phyloP scores from a whole-genome alignment of 1,140 invertebrate species.

The Anoplophora glabripennis region DNA sequence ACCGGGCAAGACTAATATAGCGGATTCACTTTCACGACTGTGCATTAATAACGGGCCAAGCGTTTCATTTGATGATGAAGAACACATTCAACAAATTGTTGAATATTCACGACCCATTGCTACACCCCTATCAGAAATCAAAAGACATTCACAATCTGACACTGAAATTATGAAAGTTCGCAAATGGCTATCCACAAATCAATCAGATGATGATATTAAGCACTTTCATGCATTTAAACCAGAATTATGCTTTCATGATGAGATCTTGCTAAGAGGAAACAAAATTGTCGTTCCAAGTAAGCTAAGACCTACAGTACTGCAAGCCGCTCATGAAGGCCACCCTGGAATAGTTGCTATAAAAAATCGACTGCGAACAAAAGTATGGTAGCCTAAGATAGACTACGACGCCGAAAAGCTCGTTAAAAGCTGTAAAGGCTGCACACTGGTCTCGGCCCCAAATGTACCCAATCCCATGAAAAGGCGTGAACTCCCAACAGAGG shows the following conservation, averaged over 20 bases:
- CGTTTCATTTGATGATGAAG: background rate
- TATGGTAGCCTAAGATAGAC: constrained; percentile 56
- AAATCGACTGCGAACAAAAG: constrained; percentile 51
- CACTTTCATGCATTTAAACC: no score
- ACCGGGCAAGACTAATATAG: no score
- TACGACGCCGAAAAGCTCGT: constrained; percentile 49
- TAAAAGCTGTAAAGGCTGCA: constrained; percentile 51
- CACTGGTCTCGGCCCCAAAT: constrained; percentile 31
- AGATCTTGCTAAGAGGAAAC: constrained; percentile 3
- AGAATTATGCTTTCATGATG: no score
- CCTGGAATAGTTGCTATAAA: constrained; percentile 57
- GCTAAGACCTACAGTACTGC: constrained; percentile 35
- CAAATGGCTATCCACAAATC: no score
- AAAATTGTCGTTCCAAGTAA: constrained; percentile 10
- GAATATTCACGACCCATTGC: background rate
- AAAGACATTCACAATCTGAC: no score
- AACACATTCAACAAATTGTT: constrained; percentile 6
- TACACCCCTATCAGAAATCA: no score
- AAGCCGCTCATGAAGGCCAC: constrained; percentile 51
- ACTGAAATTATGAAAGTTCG: no score
- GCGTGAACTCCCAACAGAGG: constrained; percentile 35
- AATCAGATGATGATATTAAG: background rate
- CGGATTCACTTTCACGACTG: no score
- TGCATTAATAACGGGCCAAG: no score
- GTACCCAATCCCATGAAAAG: constrained; percentile 34